Evolutionary conservation across 2,113 vertebrate genomes (phyloP), one percentile per base, ranked within the genome.

Genomic region (Engystomops pustulosus): DNA sequence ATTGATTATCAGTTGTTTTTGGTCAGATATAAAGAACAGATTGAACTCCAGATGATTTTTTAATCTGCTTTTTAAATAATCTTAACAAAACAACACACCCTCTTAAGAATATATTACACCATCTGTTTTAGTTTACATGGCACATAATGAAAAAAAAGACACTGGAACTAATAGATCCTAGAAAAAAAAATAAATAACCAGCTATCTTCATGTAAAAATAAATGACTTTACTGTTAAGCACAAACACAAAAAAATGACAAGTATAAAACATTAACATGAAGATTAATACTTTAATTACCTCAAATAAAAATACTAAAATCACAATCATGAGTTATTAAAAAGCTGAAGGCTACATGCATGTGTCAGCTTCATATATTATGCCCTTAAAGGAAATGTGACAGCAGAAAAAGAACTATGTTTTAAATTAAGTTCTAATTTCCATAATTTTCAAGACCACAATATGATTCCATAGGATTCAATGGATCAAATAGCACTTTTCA

Each of bases 51-150:
- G 41, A 67, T 67, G 38, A 47, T 30, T 47, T 60, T 34, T 32
- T 68, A 49, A 23, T 49, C 32, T 25, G 44, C 45, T 67, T 45
- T n/a, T 69, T 69, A 47, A 25, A 70, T 70, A 51, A 70, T 70
- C 30, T 70, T 49, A 51, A 81, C 20, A 81, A n/a, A 81, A 69
- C 65, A 69, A 36, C 38, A 41, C 62, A 69, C 25, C 47, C 30
- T 30, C 77, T 47, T 65, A 78, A 79, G 77, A 65, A 79, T 47
- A 47, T 27, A 45, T 67, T 17, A 44, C 25, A 78, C 75, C 75
- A 78, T 78, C 75, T 78, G 75, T 41, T 34, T 38, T 60, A n/a
- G 20, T 27, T 23, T 27, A 45, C 70, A 74, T 12, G 8, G 45
- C 23, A 74, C 41, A 47, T 27, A 47, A 72, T 47, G 41, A 74